Evolutionary conservation across 2,797 vertebrate genomes (phyloP), one percentile per base, ranked within the genome.

Genomic region (Onychomys leucogaster): DNA sequence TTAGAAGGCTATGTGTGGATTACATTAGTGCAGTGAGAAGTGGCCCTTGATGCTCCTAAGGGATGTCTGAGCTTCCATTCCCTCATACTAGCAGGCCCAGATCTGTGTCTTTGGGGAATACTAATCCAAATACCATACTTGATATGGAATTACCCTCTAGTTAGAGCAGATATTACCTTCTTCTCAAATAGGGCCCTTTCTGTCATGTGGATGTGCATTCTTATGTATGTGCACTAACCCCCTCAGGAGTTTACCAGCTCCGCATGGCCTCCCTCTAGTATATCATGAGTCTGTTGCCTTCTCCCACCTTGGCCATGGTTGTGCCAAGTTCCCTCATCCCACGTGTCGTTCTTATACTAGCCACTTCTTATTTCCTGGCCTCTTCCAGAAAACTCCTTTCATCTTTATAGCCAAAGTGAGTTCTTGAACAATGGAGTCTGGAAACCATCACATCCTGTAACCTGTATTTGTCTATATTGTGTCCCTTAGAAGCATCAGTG

Each of bases 301-400:
- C 55, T 89, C 32, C 59, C 34, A 25, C 17, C 4, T 90, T 27
- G 12, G 27, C 37, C n/a, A 41, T 6, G 29, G 5, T 2, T 32
- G 61, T 43, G 76, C 7, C 29, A 34, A 75, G 32, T 14, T 71
- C 63, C 11, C 29, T 34, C 34, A 34, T 77, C 46, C 73, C 84
- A 29, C 32, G 78, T 76, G 0, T 65, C 14, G 65, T 92, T 65
- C 61, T 46, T 69, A 4, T 25, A 49, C 57, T 63, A 77, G 41
- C 17, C 19, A 8, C 65, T 91, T 55, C 55, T 57, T 12, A 82
- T 21, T 61, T 92, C 63, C 71, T 78, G n/a, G 57, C 16, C 19
- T 55, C 32, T 77, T 59, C 46, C 27, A 91, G 59, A 90, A 46
- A 90, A 88, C 52, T 49, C 3, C 37, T 77, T 29, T 96, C 37